Evolutionary conservation across 2,797 vertebrate genomes (phyloP), one percentile per base, ranked within the genome.

Genomic region (Psittacula echo): DNA sequence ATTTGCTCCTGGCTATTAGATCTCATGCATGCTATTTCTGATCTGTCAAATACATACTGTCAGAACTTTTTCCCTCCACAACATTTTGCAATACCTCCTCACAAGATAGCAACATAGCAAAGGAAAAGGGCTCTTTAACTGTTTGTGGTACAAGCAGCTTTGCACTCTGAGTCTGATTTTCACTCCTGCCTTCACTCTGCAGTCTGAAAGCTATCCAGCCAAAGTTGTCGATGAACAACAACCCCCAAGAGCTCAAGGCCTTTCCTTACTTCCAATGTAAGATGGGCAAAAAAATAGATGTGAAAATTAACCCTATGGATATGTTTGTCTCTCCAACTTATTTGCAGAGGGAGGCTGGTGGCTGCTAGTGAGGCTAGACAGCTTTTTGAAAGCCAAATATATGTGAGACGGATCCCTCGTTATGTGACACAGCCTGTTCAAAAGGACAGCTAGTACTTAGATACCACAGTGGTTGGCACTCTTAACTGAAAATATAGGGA

Each of bases 361-460:
- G 86, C 14, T 34, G n/a, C 18, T 23, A 37, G 47, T 39, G 51
- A 92, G 13, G 5, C 7, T 61, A 84, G 16, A 15, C 11, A 64
- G 26, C 77, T 85, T 92, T 79, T 37, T 53, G 50, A 79, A 87
- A 60, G 27, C 20, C 58, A 50, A 41, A 39, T 58, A 3, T 29
- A 37, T 70, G 41, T 1, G 0, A 70, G 64, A 48, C 68, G 44
- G 34, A 79, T 71, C 44, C 27, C 21, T 90, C 62, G 82, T 85
- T 93, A 94, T 1, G 5, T 85, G 91, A 95, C 74, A 85, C 27
- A 89, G 42, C 16, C 32, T 95, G 83, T 68, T 91, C 74, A 42
- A 66, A 90, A 85, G 82, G 85, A 96, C 93, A 97, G 11, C 74
- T 44, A 79, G 91, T 95, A 96, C 83, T 92, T 94, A 90, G 76